Conservation (phyloP, 2,888 invertebrate species). For the Abrostola triplasia region DNA sequence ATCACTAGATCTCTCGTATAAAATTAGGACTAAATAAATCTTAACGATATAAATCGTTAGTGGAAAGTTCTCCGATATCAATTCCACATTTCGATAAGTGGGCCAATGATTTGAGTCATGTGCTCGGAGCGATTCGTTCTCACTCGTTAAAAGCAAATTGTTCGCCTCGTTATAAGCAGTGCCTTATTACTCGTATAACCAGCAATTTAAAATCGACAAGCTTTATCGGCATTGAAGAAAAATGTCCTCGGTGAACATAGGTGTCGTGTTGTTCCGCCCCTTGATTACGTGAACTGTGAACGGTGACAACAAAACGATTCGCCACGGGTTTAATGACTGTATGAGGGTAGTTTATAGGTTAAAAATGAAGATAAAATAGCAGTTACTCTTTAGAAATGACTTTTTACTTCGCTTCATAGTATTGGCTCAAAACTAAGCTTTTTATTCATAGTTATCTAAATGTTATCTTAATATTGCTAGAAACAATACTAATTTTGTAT, state of each 20-base stretch:
- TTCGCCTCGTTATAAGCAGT: slow-evolving; percentile 46
- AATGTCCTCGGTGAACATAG: slow-evolving; percentile 24
- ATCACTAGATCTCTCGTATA: background rate
- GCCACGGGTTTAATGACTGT: slow-evolving; percentile 29
- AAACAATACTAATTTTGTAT: no score
- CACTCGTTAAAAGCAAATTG: slow-evolving; percentile 50
- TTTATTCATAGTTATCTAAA: no score
- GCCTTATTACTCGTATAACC: slow-evolving; percentile 42
- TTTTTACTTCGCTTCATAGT: no score
- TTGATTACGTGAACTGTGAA: slow-evolving; percentile 21
- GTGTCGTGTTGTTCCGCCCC: slow-evolving; percentile 26
- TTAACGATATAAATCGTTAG: slow-evolving; percentile 23
- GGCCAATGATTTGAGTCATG: slow-evolving; percentile 46
- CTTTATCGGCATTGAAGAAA: slow-evolving; percentile 32
- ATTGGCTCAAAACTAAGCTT: no score
- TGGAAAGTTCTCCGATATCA: slow-evolving; percentile 17
- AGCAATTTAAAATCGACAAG: slow-evolving; percentile 40
- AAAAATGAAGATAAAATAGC: slow-evolving; percentile 16
- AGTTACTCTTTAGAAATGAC: background rate
- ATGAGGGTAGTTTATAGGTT: slow-evolving; percentile 33
- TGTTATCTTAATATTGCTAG: no score
- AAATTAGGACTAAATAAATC: slow-evolving; percentile 16
- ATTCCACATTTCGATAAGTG: slow-evolving; percentile 35
- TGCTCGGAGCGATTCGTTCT: slow-evolving; percentile 30
- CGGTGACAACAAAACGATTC: slow-evolving; percentile 19